Evolutionary conservation across 2,113 vertebrate genomes (phyloP), one percentile per base, ranked within the genome.

Genomic region (Leptocoma aspasia): DNA sequence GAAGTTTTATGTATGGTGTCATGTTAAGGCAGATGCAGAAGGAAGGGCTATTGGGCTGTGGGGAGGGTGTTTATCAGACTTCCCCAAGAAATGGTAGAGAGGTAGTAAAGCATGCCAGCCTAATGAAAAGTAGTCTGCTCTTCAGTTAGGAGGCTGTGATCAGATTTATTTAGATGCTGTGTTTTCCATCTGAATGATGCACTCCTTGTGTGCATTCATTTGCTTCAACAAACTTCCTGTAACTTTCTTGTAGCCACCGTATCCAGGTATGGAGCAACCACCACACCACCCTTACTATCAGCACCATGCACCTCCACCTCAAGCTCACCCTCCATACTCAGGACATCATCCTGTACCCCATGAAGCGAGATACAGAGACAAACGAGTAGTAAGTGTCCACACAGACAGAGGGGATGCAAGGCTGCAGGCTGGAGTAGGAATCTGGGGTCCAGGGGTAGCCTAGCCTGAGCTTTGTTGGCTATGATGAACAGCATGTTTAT

Each of bases 231-330:
- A 54, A 78, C 53, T 83, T 90, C 39, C 52, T 89, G 7, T 93
- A 31, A 80, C 94, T 95, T 91, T 66, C 53, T 96, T 96, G 77
- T 96, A 99, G 99, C 98, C 99, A 8, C 98, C 99, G 1, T 99
- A 99, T 92, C 99, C 99, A 8, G 98, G 98, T 64, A 99, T 99
- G 97, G 99, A 99, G 96, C 99, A 99, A 72, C 98, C 99, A 19
- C 98, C 99, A 76, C 99, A 97, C 93, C 99, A 97, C 90, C 98
- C 98, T 35, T 99, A 99, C 45, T 99, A 99, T 96, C 99, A 99
- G n/a, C 99, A 99, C 75, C 99, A 99, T 52, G 99, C 99, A 92
- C 99, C 99, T n/a, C 98, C 99, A 31, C 98, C 99, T 98, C 97
- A 99, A 94, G 96, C 98, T 84, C 99, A 98, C 92, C 99, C 98